Base-by-base conservation (phyloP, 2,113 vertebrate species). In the Chamaea fasciata region DNA sequence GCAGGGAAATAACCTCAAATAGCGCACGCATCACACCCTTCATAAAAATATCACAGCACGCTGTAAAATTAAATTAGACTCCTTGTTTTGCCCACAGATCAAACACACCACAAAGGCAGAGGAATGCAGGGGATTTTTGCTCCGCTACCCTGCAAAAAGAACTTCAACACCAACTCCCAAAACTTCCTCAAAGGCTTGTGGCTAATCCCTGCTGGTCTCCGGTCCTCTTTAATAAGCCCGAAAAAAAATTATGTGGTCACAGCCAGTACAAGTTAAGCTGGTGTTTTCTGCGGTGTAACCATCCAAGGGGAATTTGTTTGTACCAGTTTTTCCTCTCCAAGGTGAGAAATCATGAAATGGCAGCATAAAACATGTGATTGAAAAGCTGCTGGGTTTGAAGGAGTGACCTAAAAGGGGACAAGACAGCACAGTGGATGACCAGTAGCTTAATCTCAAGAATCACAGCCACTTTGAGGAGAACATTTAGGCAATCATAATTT, bases 31-130 rank as follows among this genome's bases (percentile, higher is more conserved):
- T 95, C 83, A 92, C 41, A 4, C 77, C 78, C 88, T 95, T 78
- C 63, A 64, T 68, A 96, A 96, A 94, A 95, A 94, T 83, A 93
- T 94, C 89, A 68, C 71, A 86, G 71, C 83, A 91, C 68, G 27
- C 85, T 68, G 60, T 91, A 96, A 96, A 96, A 50, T 68, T 85
- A 70, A 94, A 92, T 94, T 83, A 89, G 70, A 80, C 35, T 81
- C 62, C 81, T 83, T 88, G 44, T 92, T 95, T 94, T 94, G 79
- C 87, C 68, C 71, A 46, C 41, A 92, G 92, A 94, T 96, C 90
- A 96, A 96, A 95, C 39, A 78, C 52, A 93, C 88, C 92, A 64
- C 85, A 88, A 10, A 86, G 83, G 41, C 68, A 94, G 39, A 90
- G 90, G 85, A 94, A 95, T 95, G 82, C 39, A 77, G 76, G 83